Conservation (phyloP, 2,888 invertebrate species). For the Danaus chrysippus region DNA sequence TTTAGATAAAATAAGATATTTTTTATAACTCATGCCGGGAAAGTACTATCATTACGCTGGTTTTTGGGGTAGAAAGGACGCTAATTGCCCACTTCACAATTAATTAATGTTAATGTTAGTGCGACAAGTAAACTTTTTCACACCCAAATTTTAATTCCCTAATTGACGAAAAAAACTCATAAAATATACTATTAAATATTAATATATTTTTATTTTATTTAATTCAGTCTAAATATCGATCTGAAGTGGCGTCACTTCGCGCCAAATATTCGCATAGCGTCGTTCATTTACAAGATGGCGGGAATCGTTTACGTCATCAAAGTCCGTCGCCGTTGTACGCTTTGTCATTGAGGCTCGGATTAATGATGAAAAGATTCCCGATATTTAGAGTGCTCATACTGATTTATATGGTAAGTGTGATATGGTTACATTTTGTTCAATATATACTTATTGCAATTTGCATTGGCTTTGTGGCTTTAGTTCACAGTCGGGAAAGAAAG, state of each 20-base stretch:
- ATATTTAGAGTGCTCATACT: constrained; percentile 89
- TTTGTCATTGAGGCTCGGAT: constrained; percentile 87
- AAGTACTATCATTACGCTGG: too few species aligned
- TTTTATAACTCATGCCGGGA: too few species aligned
- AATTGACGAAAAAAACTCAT: too few species aligned
- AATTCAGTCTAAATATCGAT: constrained; percentile 41
- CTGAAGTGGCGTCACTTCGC: constrained; percentile 41
- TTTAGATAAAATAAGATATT: too few species aligned
- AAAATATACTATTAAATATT: too few species aligned
- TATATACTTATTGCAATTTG: background rate
- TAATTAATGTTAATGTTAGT: too few species aligned
- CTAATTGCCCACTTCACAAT: too few species aligned
- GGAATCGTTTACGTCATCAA: constrained; percentile 29
- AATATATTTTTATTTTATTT: background rate
- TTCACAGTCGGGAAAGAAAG: too few species aligned
- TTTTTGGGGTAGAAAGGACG: too few species aligned
- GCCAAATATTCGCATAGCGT: constrained; percentile 51
- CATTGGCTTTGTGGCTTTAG: too few species aligned
- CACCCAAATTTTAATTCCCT: too few species aligned
- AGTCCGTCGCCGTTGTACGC: constrained; percentile 40
- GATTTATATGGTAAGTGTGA: constrained; percentile 84
- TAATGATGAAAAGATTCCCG: constrained; percentile 89
- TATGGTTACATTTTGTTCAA: background rate
- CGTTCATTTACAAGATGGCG: constrained; percentile 52
- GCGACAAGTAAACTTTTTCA: too few species aligned